These are phyloP conservation scores for Hippolais icterina DNA, from an alignment of 2,113 vertebrate species.

Conservation along the genomic window DNA sequence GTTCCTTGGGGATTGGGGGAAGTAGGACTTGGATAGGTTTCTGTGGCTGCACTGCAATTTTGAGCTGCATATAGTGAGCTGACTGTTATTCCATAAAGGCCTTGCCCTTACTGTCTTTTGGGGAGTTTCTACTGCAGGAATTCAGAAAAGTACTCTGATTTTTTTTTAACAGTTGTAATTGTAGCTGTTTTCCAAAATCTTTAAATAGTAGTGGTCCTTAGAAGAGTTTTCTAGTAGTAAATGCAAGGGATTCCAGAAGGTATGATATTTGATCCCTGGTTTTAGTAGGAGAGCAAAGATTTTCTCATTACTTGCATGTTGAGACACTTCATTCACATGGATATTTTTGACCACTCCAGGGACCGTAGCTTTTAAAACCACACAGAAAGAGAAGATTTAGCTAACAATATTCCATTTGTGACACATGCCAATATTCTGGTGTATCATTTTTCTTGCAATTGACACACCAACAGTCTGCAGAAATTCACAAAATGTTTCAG, in stretches of 20 bases:
- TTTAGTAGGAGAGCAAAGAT: neutral
- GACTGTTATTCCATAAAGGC: neutral
- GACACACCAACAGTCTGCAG: neutral
- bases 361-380: neutral
- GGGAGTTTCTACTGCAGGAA: neutral
- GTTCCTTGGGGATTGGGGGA: rapidly evolving
- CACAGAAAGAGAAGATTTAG: neutral
- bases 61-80: neutral
- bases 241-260: neutral
- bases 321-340: neutral
- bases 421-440: neutral
- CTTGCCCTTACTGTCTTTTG: neutral
- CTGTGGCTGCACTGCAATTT: neutral
- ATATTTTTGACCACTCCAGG: neutral
- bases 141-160: neutral
- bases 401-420: neutral
- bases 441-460: neutral
- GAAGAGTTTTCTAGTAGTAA: neutral
- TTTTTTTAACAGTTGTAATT: neutral
- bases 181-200: neutral
- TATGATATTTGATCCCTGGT: neutral
- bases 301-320: neutral
- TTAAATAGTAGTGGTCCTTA: neutral
- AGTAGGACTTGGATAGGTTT: neutral
- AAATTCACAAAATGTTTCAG: neutral